phyloP scores from a whole-genome alignment of 1,140 invertebrate species.

The Ceratina japonica region DNA sequence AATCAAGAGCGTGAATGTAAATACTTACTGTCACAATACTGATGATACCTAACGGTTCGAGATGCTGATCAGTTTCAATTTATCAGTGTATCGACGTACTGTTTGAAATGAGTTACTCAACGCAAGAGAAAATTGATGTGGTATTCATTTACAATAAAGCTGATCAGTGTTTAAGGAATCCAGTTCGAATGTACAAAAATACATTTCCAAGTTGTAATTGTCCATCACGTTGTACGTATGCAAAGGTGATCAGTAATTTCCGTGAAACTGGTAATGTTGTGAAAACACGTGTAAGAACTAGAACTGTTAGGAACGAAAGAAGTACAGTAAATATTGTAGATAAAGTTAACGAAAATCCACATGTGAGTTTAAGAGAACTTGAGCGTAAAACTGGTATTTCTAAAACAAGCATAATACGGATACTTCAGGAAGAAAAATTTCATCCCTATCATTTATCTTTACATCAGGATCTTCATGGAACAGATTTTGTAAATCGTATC shows the following conservation, averaged over 20 bases:
- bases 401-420: not conserved
- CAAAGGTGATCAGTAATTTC: conserved; percentile 2
- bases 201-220: not conserved
- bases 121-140: conserved; percentile 8
- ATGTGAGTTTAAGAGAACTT: not conserved
- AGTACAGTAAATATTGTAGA: not conserved
- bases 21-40: not conserved
- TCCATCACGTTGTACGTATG: not conserved
- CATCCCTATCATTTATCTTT: not conserved
- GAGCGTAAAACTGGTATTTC: not conserved
- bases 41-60: not conserved
- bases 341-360: not conserved
- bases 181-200: not conserved
- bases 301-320: not conserved
- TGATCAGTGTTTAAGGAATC: not conserved
- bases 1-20: not conserved
- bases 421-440: conserved; percentile 12
- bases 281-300: not conserved
- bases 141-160: not conserved
- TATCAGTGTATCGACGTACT: not conserved
- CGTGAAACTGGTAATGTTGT: not conserved
- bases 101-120: not conserved
- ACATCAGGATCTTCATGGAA: not conserved
- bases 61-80: too few relatives aligned
- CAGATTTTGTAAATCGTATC: not conserved